Percentiles rank a stretch among this genome's conserved stretches.
phyloP scores from a whole-genome alignment of 2,113 vertebrate species.

The Cepphus grylle region DNA sequence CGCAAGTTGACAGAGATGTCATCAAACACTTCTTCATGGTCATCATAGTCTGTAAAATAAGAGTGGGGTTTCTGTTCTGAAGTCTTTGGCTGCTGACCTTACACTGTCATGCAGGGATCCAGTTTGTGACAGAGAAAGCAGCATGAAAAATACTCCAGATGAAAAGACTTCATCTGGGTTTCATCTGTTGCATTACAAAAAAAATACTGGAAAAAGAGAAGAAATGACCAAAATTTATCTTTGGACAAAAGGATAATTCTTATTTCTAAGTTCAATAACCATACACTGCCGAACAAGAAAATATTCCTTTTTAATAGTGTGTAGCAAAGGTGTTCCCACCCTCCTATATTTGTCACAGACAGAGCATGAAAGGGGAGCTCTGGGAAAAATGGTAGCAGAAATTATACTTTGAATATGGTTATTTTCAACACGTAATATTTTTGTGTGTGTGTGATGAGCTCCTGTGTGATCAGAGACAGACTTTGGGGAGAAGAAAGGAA shows the following conservation, averaged over 20 bases:
- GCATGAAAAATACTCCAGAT: background rate
- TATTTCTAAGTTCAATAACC: background rate
- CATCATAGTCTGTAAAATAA: constrained; percentile 24
- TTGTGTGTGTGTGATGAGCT: background rate
- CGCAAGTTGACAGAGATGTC: constrained; percentile 53
- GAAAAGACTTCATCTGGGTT: background rate
- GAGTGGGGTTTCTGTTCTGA: background rate
- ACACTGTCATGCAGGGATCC: background rate
- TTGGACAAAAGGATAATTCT: background rate
- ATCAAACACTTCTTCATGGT: constrained; percentile 65
- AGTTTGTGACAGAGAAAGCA: background rate
- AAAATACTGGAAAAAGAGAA: background rate
- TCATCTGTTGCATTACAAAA: background rate
- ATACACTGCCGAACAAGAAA: background rate
- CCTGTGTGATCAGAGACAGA: background rate
- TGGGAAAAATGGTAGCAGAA: background rate
- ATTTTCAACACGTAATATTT: background rate
- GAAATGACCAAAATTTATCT: background rate
- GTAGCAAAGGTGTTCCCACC: background rate
- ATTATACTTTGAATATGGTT: background rate
- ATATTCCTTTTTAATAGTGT: background rate
- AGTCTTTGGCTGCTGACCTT: background rate
- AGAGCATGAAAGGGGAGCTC: background rate
- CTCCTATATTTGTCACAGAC: background rate
- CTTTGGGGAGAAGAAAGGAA: background rate